A percentile compares a stretch with the other conserved stretches of the same genome.
Conservation (phyloP, 2,113 vertebrate genomes). For the Peromyscus polionotus region DNA sequence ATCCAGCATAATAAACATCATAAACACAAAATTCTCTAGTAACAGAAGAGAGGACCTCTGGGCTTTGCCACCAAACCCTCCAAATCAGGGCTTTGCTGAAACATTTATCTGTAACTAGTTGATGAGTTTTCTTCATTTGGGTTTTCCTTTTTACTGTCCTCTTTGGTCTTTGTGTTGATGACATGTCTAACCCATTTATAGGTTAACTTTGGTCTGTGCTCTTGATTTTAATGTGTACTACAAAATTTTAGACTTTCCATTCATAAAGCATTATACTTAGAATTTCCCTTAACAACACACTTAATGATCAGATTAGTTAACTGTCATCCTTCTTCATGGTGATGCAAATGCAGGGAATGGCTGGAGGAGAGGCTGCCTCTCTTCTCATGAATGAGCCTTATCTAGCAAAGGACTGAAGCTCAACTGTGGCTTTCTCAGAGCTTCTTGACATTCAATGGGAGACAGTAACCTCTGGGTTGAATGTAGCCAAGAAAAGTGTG, state of each 20-base stretch:
- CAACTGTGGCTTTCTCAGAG: background rate
- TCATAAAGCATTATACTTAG: background rate
- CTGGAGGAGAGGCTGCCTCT: background rate
- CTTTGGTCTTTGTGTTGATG: background rate
- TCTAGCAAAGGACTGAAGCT: background rate
- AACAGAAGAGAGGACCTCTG: background rate
- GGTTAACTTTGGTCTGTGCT: background rate
- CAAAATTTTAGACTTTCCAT: background rate
- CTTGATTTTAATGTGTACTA: background rate
- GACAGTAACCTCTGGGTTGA: background rate
- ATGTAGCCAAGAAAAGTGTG: background rate
- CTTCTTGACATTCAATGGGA: background rate
- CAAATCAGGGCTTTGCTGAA: background rate
- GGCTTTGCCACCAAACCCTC: background rate
- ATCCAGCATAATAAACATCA: background rate
- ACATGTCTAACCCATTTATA: background rate
- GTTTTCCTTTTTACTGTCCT: background rate
- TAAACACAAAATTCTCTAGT: accelerated
- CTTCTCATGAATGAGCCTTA: accelerated
- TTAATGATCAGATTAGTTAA: background rate
- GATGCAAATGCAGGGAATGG: background rate
- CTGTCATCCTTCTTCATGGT: background rate
- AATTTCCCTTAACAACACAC: background rate
- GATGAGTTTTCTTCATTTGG: background rate
- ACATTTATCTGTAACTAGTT: background rate